Percentiles rank a stretch among this genome's conserved stretches.
These are phyloP conservation scores for Crax fasciolata DNA, from an alignment of 2,797 vertebrate species.

Conservation along the genomic window DNA sequence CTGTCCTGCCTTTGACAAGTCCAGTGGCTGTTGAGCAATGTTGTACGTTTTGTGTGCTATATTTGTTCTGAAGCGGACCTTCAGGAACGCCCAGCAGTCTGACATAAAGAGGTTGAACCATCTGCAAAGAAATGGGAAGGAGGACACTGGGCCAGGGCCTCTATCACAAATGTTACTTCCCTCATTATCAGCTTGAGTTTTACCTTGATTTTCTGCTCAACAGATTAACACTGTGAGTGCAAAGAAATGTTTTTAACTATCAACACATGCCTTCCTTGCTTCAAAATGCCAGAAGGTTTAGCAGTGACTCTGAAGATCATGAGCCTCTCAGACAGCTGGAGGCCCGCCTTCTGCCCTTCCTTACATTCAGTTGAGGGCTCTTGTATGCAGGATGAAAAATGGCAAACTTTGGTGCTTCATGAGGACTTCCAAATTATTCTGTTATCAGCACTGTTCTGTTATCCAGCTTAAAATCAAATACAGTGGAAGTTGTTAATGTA, in stretches of 20 bases:
- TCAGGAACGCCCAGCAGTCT: neutral
- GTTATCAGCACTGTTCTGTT: neutral
- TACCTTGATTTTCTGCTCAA: neutral
- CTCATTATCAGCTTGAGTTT: neutral
- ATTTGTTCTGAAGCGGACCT: neutral
- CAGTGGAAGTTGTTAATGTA: neutral
- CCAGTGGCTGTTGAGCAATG: neutral
- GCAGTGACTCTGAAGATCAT: neutral
- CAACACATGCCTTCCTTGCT: fast-evolving
- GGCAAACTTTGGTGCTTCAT: neutral
- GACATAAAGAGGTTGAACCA: neutral
- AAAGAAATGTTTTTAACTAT: neutral
- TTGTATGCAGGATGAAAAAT: neutral
- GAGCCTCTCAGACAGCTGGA: neutral
- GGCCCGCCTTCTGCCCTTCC: neutral
- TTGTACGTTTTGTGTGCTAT: neutral
- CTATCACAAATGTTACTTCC: neutral
- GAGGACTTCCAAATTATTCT: neutral
- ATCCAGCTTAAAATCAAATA: neutral
- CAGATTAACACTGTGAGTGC: neutral
- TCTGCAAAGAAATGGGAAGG: neutral
- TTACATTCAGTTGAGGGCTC: neutral
- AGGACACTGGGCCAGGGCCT: neutral
- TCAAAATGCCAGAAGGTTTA: neutral
- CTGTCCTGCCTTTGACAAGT: neutral